Evolutionary conservation across 1,140 invertebrate genomes (phyloP), one percentile per base, ranked within the genome.

Genomic region (Drosophila persimilis): DNA sequence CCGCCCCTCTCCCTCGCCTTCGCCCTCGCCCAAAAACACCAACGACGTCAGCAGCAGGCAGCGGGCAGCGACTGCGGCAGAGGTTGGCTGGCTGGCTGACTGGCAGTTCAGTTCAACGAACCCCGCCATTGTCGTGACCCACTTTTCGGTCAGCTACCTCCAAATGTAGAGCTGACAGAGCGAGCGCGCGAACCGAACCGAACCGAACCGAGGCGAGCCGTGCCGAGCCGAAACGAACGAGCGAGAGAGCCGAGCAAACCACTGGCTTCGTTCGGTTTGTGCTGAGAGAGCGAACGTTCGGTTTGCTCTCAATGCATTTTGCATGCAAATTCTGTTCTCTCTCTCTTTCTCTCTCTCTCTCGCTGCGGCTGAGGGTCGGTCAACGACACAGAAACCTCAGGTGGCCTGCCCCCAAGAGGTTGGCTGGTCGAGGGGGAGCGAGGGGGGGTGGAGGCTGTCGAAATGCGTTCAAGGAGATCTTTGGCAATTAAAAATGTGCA

Each of bases 91-190:
- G 56, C 66, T 56, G 61, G 48, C 50, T 80, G 74, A 57, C 66
- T 74, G 61, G 64, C 81, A 78, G 83, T 75, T 78, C 73, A 91
- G 90, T 91, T 91, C 90, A 91, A 88, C 88, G 90, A 91, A 91
- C 90, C 79, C 77, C 74, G 72, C 85, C 89, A 91, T 91, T 91
- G 90, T 91, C 90, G 90, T 91, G 90, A 91, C 90, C 90, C 79
- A 91, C 70, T 76, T 91, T 91, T 90, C 90, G 90, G 89, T 91
- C 90, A 91, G 66, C 86, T 74, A 91, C 90, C 90, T 91, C 81
- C 77, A 73, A 90, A 90, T 91, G 80, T 91, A 73, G 90, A 91
- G 90, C 90, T 91, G 75, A 62, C 71, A 55, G 55, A 75, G 51
- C 43, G 59, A 69, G 24, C 59, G 31, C 51, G 22, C 45, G 50